phyloP scores from a whole-genome alignment of 2,797 vertebrate genomes.

The Acanthurus lineatus region DNA sequence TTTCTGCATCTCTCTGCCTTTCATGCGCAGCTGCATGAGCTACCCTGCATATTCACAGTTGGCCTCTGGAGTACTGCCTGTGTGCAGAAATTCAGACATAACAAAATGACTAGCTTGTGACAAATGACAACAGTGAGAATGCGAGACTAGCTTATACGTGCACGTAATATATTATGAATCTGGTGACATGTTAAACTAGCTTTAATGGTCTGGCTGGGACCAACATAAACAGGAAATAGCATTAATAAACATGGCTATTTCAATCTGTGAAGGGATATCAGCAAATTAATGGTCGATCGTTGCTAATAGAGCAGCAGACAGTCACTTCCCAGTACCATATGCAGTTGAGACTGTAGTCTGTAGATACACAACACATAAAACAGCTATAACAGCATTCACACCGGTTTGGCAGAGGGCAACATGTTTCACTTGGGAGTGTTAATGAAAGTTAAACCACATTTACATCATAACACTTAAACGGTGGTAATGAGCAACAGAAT shows the following conservation, averaged over 20 bases:
- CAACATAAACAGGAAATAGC: neutral
- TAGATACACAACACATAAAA: neutral
- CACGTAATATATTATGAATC: constrained; percentile 12
- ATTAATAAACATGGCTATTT: neutral
- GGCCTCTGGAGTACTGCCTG: constrained; percentile 39
- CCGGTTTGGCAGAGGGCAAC: neutral
- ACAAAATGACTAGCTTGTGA: constrained; percentile 34
- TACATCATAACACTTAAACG: neutral
- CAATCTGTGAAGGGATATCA: neutral
- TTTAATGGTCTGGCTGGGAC: constrained; percentile 1
- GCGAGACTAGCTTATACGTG: constrained; percentile 2
- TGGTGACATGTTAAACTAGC: constrained; percentile 10
- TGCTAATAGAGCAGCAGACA: neutral
- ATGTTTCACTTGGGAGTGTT: neutral
- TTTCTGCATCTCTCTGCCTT: constrained; percentile 36
- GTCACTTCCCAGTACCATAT: neutral
- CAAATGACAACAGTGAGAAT: constrained; percentile 32
- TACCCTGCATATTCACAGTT: constrained; percentile 16
- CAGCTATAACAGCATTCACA: neutral
- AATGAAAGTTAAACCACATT: neutral
- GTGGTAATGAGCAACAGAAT: neutral
- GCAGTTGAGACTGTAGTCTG: neutral
- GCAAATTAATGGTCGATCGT: neutral
- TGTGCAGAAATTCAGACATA: constrained; percentile 33
- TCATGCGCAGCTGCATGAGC: constrained; percentile 43